These are phyloP conservation scores for Drosophila setifemur DNA, from an alignment of 1,140 invertebrate genomes.

Conservation along the genomic window DNA sequence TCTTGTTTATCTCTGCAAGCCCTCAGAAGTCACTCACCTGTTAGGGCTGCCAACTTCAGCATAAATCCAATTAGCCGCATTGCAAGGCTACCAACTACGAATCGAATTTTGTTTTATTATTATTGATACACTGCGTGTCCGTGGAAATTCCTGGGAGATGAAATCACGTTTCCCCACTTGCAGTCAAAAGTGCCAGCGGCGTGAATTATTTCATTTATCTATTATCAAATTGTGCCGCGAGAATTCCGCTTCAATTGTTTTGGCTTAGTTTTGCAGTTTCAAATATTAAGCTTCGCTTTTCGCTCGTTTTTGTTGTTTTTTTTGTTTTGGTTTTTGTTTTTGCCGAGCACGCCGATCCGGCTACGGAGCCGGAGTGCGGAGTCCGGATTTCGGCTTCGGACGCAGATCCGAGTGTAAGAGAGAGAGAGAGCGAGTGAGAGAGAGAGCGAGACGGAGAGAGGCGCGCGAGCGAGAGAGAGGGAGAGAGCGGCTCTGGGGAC, in stretches of 20 bases:
- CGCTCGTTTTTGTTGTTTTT: conserved; percentile 6
- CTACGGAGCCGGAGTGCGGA: conserved; percentile 6
- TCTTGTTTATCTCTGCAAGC: neutral
- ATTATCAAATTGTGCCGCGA: conserved; percentile 21
- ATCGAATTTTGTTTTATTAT: conserved; percentile 11
- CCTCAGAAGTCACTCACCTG: conserved; percentile 62
- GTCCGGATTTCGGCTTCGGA: conserved; percentile 50
- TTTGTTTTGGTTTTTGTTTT: conserved; percentile 5
- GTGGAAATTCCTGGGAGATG: too few species aligned
- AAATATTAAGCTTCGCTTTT: neutral
- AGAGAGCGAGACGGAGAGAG: conserved; percentile 12
- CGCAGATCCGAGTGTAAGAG: conserved; percentile 28
- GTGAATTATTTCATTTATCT: conserved; percentile 48
- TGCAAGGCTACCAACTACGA: conserved; percentile 6
- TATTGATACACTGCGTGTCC: too few species aligned
- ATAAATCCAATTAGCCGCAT: conserved; percentile 73
- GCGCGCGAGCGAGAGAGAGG: conserved; percentile 19
- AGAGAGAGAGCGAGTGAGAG: conserved; percentile 17
- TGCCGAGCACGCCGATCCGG: conserved; percentile 34
- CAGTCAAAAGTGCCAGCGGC: conserved; percentile 4
- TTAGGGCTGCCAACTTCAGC: conserved; percentile 70
- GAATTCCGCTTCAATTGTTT: conserved; percentile 35
- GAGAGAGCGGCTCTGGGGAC: conserved; percentile 30
- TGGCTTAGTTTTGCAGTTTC: conserved; percentile 24
- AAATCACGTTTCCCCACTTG: too few species aligned